Evolutionary conservation across 2,888 invertebrate species (phyloP).

Genomic region (Metellina segmentata): DNA sequence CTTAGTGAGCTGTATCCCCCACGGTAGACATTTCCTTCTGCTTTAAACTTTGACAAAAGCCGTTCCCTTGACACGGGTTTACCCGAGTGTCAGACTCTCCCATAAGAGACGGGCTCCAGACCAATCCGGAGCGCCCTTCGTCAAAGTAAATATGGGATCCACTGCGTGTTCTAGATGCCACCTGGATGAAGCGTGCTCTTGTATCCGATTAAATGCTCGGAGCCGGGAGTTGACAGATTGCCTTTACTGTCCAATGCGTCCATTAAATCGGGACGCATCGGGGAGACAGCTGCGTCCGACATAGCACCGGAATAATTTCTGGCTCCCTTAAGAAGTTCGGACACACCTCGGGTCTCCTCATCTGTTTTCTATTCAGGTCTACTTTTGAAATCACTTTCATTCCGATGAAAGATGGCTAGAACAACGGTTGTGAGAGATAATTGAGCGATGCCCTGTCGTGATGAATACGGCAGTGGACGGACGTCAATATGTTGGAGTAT

Average conservation of each 20-base stretch:
- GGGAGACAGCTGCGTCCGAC: conserved; percentile 23
- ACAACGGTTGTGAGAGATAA: too few species aligned
- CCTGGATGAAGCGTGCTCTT: neutral
- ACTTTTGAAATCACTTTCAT: neutral
- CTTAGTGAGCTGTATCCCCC: too few species aligned
- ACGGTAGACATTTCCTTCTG: too few species aligned
- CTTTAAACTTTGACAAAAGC: neutral
- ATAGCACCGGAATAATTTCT: conserved; percentile 15
- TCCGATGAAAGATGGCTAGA: neutral
- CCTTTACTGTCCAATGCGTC: conserved; percentile 31
- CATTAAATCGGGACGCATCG: conserved; percentile 4
- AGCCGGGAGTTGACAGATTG: conserved; percentile 38
- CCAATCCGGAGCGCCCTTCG: too few species aligned
- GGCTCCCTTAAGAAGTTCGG: neutral
- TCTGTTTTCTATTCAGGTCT: neutral
- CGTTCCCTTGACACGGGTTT: neutral
- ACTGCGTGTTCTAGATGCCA: too few species aligned
- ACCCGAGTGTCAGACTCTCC: neutral
- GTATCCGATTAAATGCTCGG: conserved; percentile 16
- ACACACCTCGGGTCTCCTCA: neutral
- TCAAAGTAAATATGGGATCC: too few species aligned
- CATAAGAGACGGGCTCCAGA: neutral
- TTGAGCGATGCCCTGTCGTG: too few species aligned
- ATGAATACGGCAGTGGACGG: too few species aligned
- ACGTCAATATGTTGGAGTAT: too few species aligned